These are phyloP conservation scores for Morone chrysops DNA, from an alignment of 2,113 vertebrate species.

Conservation along the genomic window DNA sequence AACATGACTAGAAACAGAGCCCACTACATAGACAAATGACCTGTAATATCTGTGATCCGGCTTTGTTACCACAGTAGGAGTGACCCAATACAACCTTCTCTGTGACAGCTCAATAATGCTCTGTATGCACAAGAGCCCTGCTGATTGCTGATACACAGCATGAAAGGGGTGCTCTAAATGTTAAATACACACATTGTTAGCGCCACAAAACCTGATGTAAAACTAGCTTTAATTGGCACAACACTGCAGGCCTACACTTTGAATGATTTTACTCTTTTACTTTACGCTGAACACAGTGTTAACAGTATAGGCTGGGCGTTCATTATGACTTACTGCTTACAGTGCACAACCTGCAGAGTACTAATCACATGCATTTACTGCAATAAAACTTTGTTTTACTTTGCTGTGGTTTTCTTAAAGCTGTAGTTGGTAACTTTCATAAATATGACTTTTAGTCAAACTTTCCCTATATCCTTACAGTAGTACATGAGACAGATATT, in stretches of 20 bases:
- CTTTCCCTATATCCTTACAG: no score
- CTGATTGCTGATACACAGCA: slow-evolving; percentile 25
- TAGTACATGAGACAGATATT: no score
- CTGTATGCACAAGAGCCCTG: background rate
- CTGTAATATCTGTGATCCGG: slow-evolving; percentile 6
- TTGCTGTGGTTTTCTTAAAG: background rate
- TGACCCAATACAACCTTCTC: slow-evolving; percentile 18
- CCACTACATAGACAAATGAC: background rate
- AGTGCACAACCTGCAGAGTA: background rate
- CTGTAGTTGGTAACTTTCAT: no score
- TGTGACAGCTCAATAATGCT: slow-evolving; percentile 25
- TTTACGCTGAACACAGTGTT: slow-evolving; percentile 3
- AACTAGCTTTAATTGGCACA: slow-evolving; percentile 30
- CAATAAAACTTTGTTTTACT: slow-evolving; percentile 14
- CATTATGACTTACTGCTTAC: slow-evolving; percentile 26
- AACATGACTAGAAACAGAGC: background rate
- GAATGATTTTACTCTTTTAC: slow-evolving; percentile 29
- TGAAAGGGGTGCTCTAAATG: background rate
- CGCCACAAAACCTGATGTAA: slow-evolving; percentile 15
- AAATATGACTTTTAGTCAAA: no score
- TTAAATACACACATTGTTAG: slow-evolving; percentile 33
- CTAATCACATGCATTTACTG: slow-evolving; percentile 36
- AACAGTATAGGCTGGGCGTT: slow-evolving; percentile 19
- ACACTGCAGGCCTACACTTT: slow-evolving; percentile 6
- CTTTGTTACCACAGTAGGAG: slow-evolving; percentile 20